Conservation (phyloP, 2,888 invertebrate species). For the Monochamus alternatus region DNA sequence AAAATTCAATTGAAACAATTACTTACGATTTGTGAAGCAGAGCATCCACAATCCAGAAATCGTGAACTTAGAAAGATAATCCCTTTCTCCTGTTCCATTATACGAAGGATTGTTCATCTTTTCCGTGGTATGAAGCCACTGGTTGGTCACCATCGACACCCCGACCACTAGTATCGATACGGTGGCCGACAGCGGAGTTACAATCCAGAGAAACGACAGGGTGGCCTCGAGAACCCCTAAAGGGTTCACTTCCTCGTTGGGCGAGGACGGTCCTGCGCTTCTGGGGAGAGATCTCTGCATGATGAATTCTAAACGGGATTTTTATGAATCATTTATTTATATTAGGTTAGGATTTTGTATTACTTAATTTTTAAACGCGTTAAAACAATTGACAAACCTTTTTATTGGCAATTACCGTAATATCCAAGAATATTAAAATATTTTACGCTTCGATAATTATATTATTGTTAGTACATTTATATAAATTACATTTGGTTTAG, state of each 20-base stretch:
- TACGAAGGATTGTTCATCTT: conserved; percentile 84
- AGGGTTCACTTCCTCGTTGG: conserved; percentile 59
- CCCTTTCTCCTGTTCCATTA: conserved; percentile 84
- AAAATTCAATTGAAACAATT: conserved; percentile 14
- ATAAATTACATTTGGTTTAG: not conserved
- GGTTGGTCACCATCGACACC: conserved; percentile 83
- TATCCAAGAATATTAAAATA: no score
- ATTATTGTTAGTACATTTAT: not conserved
- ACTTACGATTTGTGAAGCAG: conserved; percentile 87
- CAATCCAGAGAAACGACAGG: conserved; percentile 77
- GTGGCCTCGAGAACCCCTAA: conserved; percentile 74
- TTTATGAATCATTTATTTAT: not conserved
- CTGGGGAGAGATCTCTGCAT: conserved; percentile 64
- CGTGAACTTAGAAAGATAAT: conserved; percentile 82
- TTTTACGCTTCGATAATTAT: not conserved
- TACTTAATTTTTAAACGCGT: no score
- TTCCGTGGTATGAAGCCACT: conserved; percentile 92
- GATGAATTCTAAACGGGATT: conserved; percentile 35
- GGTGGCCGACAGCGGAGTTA: conserved; percentile 80
- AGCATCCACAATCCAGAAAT: conserved; percentile 88
- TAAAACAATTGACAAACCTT: no score
- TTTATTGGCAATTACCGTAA: no score
- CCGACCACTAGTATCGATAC: conserved; percentile 82
- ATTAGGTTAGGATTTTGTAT: no score
- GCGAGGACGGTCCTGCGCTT: conserved; percentile 58